Evolutionary conservation across 2,888 invertebrate genomes (phyloP).

Genomic region (Tenthredo distinguenda): DNA sequence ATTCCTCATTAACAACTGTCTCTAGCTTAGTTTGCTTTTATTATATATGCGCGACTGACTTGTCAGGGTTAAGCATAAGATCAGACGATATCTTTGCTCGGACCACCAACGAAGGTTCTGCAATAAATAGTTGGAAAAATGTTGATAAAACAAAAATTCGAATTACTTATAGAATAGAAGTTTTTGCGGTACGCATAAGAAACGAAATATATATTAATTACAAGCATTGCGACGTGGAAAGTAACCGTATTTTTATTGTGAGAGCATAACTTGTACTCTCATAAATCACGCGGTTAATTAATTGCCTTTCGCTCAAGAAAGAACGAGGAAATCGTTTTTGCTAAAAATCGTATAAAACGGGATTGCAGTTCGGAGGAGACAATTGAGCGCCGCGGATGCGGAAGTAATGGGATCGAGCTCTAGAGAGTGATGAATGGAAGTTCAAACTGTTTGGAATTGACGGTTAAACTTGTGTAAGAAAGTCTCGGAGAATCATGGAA

Average conservation of each 20-base stretch:
- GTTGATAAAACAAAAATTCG: background rate
- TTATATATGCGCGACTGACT: conserved; percentile 18
- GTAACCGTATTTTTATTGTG: background rate
- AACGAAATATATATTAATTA: background rate
- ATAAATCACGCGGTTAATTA: conserved; percentile 26
- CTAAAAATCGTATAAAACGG: conserved; percentile 25
- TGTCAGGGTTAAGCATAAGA: conserved; percentile 33
- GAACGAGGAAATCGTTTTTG: conserved; percentile 1
- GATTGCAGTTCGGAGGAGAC: conserved; percentile 32
- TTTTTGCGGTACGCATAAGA: background rate
- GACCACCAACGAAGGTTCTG: conserved; percentile 38
- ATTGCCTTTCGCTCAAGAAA: conserved; percentile 6
- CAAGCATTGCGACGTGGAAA: background rate
- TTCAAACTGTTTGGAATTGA: conserved; percentile 44
- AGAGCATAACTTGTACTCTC: background rate
- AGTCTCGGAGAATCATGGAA: conserved; percentile 13
- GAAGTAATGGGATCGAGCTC: conserved; percentile 41
- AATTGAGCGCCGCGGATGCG: conserved; percentile 28
- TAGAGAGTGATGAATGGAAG: conserved; percentile 44
- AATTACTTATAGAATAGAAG: background rate
- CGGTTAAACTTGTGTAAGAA: conserved; percentile 43
- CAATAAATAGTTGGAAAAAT: background rate
- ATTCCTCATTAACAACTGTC: conserved; percentile 54
- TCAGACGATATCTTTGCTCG: background rate
- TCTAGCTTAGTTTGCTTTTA: conserved; percentile 28